A percentile compares a stretch with the other conserved stretches of the same genome.
Conservation (phyloP, 2,888 invertebrate species). For the Salticus scenicus region DNA sequence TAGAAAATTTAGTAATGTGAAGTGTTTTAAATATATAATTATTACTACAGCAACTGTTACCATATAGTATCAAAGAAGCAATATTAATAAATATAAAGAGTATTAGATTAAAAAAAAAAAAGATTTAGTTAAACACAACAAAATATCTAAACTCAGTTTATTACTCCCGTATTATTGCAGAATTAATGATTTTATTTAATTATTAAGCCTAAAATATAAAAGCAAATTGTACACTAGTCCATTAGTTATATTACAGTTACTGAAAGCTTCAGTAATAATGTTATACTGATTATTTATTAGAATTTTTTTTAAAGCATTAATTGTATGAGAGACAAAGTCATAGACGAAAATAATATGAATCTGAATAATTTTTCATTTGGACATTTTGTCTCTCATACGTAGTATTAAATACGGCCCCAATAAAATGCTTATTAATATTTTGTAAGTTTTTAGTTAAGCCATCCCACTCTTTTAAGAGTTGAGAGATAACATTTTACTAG, state of each 20-base stretch:
- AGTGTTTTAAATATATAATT: neutral
- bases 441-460: conserved; percentile 19
- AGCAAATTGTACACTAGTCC: neutral
- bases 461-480: conserved; percentile 24
- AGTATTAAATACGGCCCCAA: conserved; percentile 11
- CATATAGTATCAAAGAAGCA: neutral
- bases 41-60: conserved; percentile 8
- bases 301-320: neutral
- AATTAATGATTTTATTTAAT: neutral
- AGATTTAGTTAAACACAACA: neutral
- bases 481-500: neutral
- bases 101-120: neutral
- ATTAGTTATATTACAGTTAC: neutral
- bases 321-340: neutral
- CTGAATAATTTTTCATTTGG: too few species aligned
- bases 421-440: neutral
- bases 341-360: too few species aligned
- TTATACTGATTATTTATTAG: conserved; percentile 8
- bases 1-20: neutral
- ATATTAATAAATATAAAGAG: neutral
- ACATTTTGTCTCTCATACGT: neutral
- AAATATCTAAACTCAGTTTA: neutral
- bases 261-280: neutral
- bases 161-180: too few species aligned
- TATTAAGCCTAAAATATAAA: neutral